Base-by-base conservation (phyloP, 2,888 invertebrate genomes). In the Ceriagrion tenellum region DNA sequence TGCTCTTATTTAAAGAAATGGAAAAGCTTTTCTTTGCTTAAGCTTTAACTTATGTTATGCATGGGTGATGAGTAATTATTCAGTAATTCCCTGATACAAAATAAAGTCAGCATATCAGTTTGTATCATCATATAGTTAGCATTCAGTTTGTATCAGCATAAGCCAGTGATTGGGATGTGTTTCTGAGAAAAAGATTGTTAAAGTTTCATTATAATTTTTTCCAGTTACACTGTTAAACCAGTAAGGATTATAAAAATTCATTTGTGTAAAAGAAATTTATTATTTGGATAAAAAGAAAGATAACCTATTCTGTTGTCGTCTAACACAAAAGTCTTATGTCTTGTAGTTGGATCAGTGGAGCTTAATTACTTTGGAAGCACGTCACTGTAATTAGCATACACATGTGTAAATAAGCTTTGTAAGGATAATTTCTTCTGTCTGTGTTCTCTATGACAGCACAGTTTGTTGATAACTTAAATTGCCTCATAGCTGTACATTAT, bases 401-500 rank as follows among this genome's bases (percentile, higher is more conserved):
- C n/a, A 26, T 81, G n/a, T 93, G 93, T 93, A 93, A 69, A 93
- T 93, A 93, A 93, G 63, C 69, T 69, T 69, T 93, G 40, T 93
- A 69, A 93, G 69, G 93, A 69, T 59, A 47, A 47, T 47, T 91
- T 91, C 47, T 55, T 93, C 74, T 93, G 47, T 74, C 93, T 69
- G 69, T 93, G 93, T 69, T n/a, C 55, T 59, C 93, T 55, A 69
- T 63, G 91, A 59, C 69, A 69, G 69, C 93, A 93, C 93, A 93
- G 69, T 74, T 93, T 93, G 93, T 93, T 93, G 59, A 93, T 93
- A 69, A 74, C 93, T 69, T 91, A n/a, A 69, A 69, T 74, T 93
- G 93, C 69, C 93, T 93, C 69, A 93, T 93, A 93, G 63, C 30
- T 93, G 93, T 93, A 93, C 69, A 93, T 93, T 93, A 47, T 93